Evolutionary conservation across 2,113 vertebrate genomes (phyloP), one percentile per base, ranked within the genome.

Genomic region (Capra hircus): DNA sequence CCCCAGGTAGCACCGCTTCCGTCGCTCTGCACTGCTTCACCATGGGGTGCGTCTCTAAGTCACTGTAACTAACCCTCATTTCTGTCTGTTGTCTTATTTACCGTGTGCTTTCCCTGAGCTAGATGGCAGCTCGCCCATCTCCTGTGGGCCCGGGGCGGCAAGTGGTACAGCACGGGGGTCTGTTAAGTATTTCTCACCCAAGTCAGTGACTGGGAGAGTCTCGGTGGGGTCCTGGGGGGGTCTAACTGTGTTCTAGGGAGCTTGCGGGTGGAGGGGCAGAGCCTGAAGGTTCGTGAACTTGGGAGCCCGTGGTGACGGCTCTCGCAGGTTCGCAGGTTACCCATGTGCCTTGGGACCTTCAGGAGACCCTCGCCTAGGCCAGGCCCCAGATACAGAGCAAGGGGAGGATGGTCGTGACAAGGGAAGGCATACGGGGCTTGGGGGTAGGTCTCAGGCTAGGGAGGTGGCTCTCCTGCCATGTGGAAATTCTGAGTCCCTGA

Each of bases 1-100:
- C 50, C 1, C 33, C 0, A 0, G 8, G n/a, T 1, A 9, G 19
- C 6, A 5, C 33, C 0, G 0, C 3, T 28, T 7, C 59, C 3
- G 0, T 0, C 0, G 3, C 25, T 36, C 23, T 5, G 11, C 7
- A 15, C 50, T 6, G 9, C 45, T 3, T 55, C 14, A 14, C 52
- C 52, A 1, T 10, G 53, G 7, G 14, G 30, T 5, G 89, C 0
- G 1, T 43, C 52, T 15, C 19, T 5, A n/a, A 48, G 59, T 71
- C 77, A 7, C 86, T 2, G 2, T 0, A 4, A 55, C 9, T 3
- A 43, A 12, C 5, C 11, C 28, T 12, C 0, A 0, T 12, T 57
- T 57, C 40, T 45, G 19, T 15, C 30, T n/a, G 15, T 55, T 25
- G 16, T 62, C 45, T n/a, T 25, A 16, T 13, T 21, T 36, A 12